phyloP scores from a whole-genome alignment of 2,113 vertebrate genomes.

The Chionis minor region DNA sequence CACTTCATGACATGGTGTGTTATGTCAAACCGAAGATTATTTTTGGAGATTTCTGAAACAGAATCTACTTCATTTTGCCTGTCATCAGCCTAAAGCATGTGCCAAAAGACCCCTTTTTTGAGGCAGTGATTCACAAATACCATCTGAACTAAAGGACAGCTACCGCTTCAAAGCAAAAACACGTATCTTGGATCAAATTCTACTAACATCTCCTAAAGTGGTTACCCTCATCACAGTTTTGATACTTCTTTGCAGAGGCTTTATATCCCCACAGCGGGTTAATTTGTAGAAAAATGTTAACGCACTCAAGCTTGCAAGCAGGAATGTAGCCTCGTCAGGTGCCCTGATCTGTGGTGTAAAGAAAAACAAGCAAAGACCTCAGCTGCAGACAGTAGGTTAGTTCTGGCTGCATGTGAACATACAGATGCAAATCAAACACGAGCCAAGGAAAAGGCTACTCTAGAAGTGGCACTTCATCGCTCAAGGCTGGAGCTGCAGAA shows the following conservation, averaged over 20 bases:
- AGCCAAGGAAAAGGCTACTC: slow-evolving; percentile 5
- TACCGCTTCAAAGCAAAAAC: slow-evolving; percentile 28
- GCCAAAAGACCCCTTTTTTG: slow-evolving; percentile 52
- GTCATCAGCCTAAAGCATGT: slow-evolving; percentile 56
- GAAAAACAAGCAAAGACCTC: neutral
- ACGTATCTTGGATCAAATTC: slow-evolving; percentile 43
- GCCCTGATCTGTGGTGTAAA: neutral
- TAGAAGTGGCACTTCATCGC: slow-evolving; percentile 41
- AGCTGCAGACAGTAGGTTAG: neutral
- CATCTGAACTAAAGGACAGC: slow-evolving; percentile 50
- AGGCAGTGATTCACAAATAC: slow-evolving; percentile 35
- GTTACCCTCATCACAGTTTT: neutral
- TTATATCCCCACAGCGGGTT: neutral
- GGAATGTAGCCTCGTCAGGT: neutral
- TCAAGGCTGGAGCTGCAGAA: slow-evolving; percentile 22
- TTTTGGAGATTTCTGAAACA: slow-evolving; percentile 62
- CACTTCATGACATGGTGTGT: slow-evolving; percentile 57
- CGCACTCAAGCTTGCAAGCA: neutral
- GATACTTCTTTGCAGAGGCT: neutral
- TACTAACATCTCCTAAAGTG: slow-evolving; percentile 11
- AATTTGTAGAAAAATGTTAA: neutral
- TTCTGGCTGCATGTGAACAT: slow-evolving; percentile 4
- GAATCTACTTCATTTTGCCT: slow-evolving; percentile 60
- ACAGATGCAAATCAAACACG: slow-evolving; percentile 2
- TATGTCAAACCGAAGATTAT: slow-evolving; percentile 64